Conservation (phyloP, 2,888 invertebrate species). For the Vannuccia rotundouncinata region DNA sequence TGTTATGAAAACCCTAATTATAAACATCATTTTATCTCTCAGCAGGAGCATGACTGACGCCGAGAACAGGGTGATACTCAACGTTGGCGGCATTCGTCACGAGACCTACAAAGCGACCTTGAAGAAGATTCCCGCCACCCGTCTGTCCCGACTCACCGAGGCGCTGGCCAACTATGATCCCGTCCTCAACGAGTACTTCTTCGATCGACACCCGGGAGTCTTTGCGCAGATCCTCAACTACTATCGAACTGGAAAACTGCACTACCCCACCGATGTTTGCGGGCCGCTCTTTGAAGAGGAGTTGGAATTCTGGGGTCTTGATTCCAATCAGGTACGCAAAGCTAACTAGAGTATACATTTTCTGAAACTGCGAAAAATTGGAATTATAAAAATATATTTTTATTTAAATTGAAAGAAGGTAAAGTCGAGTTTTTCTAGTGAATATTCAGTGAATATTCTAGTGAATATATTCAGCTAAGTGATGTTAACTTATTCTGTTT, state of each 20-base stretch:
- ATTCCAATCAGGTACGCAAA: constrained; percentile 97
- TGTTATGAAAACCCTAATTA: too few relatives aligned
- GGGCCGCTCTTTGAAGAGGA: constrained; percentile 98
- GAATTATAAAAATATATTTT: too few relatives aligned
- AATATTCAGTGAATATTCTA: too few relatives aligned
- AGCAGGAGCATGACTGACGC: not conserved
- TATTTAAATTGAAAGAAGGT: too few relatives aligned
- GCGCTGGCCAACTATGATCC: constrained; percentile 98
- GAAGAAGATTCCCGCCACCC: constrained; percentile 52
- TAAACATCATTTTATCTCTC: too few relatives aligned
- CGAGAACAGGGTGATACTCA: constrained; percentile 38
- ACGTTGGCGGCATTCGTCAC: constrained; percentile 52
- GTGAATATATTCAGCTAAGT: too few relatives aligned
- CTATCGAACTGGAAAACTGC: constrained; percentile 93
- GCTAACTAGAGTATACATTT: too few relatives aligned
- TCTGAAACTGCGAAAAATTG: too few relatives aligned
- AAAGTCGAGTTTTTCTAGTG: too few relatives aligned
- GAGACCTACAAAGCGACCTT: constrained; percentile 52
- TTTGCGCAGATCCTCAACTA: constrained; percentile 91
- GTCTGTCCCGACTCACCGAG: constrained; percentile 51
- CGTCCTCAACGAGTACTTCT: constrained; percentile 88
- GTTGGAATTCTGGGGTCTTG: constrained; percentile 96
- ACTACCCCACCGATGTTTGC: constrained; percentile 97
- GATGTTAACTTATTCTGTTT: too few relatives aligned
- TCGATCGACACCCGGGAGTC: constrained; percentile 86